These are phyloP conservation scores for Macrostomum lignano DNA, from an alignment of 1,140 invertebrate species.

Conservation along the genomic window DNA sequence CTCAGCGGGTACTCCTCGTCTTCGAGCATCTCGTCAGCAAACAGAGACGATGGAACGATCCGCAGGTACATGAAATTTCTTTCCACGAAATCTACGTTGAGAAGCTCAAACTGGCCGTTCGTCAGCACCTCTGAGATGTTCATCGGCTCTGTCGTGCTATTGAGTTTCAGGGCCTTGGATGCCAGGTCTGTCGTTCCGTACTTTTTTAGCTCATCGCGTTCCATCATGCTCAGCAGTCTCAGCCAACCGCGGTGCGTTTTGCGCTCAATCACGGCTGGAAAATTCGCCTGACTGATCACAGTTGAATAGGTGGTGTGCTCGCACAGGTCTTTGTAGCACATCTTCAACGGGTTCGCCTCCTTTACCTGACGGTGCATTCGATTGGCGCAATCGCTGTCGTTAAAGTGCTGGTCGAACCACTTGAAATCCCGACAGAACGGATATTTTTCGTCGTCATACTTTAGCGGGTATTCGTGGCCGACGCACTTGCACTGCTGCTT, in stretches of 20 bases:
- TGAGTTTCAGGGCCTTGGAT: neutral
- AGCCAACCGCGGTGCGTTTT: constrained; percentile 2
- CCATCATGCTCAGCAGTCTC: neutral
- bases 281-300: neutral
- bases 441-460: neutral
- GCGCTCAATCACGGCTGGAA: constrained; percentile 1
- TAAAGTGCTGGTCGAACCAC: neutral
- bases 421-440: constrained; percentile 1
- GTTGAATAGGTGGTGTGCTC: neutral
- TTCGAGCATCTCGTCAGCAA: constrained; percentile 3
- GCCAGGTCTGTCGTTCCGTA: neutral
- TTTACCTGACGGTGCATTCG: neutral
- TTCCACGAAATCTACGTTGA: constrained; percentile 6
- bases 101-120: neutral
- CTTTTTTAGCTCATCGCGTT: neutral
- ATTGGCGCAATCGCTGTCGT: neutral
- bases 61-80: constrained; percentile 4
- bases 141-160: no score
- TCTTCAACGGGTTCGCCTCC: neutral
- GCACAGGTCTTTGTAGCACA: constrained; percentile 3
- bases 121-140: neutral
- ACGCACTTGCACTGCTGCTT: neutral
- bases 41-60: constrained; percentile 3
- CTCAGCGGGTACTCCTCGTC: constrained; percentile 5
- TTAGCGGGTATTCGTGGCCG: neutral